Evolutionary conservation across 2,113 vertebrate genomes (phyloP).

Genomic region (Dicaeum eximium): DNA sequence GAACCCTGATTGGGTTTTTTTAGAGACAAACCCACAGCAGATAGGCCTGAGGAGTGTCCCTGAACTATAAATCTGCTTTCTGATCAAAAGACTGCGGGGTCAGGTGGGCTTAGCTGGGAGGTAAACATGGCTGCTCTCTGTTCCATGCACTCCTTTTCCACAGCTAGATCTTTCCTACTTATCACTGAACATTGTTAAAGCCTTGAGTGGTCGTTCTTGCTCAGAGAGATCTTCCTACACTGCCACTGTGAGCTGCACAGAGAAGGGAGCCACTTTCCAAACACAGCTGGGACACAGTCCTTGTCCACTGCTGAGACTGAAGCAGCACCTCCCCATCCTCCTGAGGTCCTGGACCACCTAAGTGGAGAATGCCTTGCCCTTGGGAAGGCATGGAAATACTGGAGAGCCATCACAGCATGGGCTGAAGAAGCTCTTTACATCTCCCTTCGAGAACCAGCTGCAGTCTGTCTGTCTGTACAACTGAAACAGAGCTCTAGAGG

Average conservation of each 20-base stretch:
- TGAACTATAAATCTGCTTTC: not conserved
- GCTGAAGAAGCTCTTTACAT: not conserved
- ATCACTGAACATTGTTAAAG: not conserved
- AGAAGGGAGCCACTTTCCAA: not conserved
- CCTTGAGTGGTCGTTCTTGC: not conserved
- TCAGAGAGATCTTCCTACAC: not conserved
- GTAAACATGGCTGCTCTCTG: not conserved
- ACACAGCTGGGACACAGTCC: not conserved
- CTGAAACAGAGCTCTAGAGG: not conserved
- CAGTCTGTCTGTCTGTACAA: not conserved
- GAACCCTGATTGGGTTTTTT: not conserved
- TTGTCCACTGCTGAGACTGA: not conserved
- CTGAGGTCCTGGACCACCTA: not conserved
- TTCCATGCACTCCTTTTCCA: not conserved
- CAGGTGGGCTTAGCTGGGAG: not conserved
- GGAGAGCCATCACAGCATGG: not conserved
- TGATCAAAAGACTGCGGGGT: not conserved
- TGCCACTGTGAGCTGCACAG: not conserved
- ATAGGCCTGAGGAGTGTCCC: not conserved
- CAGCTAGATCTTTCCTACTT: not conserved
- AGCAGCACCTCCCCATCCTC: not conserved
- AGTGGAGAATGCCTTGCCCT: not conserved
- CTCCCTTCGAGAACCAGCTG: not conserved
- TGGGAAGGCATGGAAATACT: not conserved
- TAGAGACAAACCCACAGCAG: not conserved